These are phyloP conservation scores for Hybos culiciformis DNA, from an alignment of 2,888 invertebrate genomes.

Conservation along the genomic window DNA sequence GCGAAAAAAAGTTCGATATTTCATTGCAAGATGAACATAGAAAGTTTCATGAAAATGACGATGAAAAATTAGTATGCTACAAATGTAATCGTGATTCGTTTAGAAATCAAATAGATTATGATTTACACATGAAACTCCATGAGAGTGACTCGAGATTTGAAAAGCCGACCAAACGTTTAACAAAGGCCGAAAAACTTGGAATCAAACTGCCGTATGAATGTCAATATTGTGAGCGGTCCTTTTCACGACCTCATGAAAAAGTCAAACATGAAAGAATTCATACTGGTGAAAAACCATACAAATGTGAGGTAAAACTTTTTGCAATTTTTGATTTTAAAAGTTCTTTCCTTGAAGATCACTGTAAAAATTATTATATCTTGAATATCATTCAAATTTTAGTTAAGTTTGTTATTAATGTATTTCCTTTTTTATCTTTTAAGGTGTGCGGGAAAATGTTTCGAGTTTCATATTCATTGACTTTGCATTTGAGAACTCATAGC, in stretches of 20 bases:
- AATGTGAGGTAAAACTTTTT: too few species aligned
- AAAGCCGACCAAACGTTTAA: slow-evolving; percentile 10
- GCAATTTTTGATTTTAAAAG: too few species aligned
- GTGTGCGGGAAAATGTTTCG: slow-evolving; percentile 69
- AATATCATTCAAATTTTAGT: too few species aligned
- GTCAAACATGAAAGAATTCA: slow-evolving; percentile 76
- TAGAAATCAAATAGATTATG: slow-evolving; percentile 46
- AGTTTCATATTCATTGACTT: slow-evolving; percentile 63
- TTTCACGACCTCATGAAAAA: slow-evolving; percentile 63
- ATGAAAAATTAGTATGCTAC: slow-evolving; percentile 44
- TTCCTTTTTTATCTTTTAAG: too few species aligned
- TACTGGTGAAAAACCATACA: slow-evolving; percentile 65
- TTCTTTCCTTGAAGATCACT: too few species aligned
- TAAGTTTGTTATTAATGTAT: too few species aligned
- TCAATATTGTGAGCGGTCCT: slow-evolving; percentile 55
- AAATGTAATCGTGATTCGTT: slow-evolving; percentile 66
- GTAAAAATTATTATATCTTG: too few species aligned
- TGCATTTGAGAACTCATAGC: slow-evolving; percentile 69
- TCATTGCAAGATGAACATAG: neutral
- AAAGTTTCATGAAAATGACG: slow-evolving; percentile 39
- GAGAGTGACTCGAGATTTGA: slow-evolving; percentile 16
- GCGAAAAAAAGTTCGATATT: slow-evolving; percentile 32
- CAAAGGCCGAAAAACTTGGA: slow-evolving; percentile 13
- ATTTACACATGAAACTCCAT: slow-evolving; percentile 64
- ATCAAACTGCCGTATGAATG: slow-evolving; percentile 47